Evolutionary conservation across 2,888 invertebrate species (phyloP), one percentile per base, ranked within the genome.

Genomic region (Nomada fabriciana): DNA sequence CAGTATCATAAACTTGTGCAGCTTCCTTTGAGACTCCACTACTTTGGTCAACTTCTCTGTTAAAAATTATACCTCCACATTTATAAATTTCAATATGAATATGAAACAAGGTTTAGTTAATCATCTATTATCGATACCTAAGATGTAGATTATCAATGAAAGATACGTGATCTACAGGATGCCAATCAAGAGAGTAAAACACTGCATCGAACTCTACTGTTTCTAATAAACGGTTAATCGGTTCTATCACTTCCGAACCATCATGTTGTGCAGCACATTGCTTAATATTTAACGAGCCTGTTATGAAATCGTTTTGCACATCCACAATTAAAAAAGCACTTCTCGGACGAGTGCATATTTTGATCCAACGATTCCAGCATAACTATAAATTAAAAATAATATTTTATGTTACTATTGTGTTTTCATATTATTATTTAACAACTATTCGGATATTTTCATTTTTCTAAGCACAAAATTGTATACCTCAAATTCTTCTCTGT

Each of bases 291-390:
- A 99, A 95, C 10, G 98, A 97, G 60, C 99, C 99, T 74, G 97
- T 96, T 92, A 99, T 98, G 94, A 99, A 99, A 95, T 99, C 99
- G 94, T 99, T 99, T 95, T 99, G 99, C 43, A 99, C 98, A 94
- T 99, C 99, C 84, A 99, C 98, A 81, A 99, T 96, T 84, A 99
- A 95, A 93, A 99, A 97, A 36, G 97, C 98, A 92, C 96, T 97
- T 87, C 97, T 96, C 23, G 98, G 98, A 73, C 97, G 96, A 3
- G 93, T 93, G 84, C 93, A 93, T 91, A 97, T 96, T 96, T 98
- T 98, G 84, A 98, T 97, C 98, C 98, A 98, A 90, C 97, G 96
- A 94, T 97, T 97, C 98, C 98, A 98, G 93, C 98, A 98, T 92
- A 97, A 96, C 94, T 94, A 64, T 23, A 25, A 59, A 50, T 43